A percentile compares a stretch with the other conserved stretches of the same genome.
Conservation (phyloP, 2,888 invertebrate species). For the Oasisia sp. region DNA sequence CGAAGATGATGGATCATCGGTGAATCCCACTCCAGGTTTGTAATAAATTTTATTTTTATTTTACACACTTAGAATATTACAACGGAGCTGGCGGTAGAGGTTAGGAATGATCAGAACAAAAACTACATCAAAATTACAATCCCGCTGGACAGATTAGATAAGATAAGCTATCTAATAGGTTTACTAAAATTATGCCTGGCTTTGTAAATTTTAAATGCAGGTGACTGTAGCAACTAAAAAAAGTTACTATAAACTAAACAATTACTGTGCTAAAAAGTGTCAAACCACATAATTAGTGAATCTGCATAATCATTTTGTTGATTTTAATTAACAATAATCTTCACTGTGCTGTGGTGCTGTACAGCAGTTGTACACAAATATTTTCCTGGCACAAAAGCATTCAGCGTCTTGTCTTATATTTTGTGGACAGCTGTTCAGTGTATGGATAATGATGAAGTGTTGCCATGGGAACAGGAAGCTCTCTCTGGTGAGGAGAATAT, state of each 20-base stretch:
- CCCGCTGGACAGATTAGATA: neutral
- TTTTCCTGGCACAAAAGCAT: neutral
- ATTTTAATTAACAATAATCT: neutral
- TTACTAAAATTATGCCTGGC: neutral
- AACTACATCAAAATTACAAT: neutral
- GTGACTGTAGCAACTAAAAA: neutral
- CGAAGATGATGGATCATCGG: neutral
- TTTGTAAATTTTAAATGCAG: neutral
- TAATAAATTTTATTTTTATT: neutral
- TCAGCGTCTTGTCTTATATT: neutral
- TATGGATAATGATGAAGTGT: constrained; percentile 12
- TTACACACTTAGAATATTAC: no score
- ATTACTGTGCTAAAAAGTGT: neutral
- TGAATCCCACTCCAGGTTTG: constrained; percentile 1
- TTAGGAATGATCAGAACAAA: neutral
- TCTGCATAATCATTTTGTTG: neutral
- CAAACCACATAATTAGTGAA: neutral
- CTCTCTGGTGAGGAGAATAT: neutral
- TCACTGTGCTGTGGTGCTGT: neutral
- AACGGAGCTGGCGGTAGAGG: no score
- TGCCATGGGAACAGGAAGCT: neutral
- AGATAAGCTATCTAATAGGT: neutral
- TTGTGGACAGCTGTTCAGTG: neutral
- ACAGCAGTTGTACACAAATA: neutral
- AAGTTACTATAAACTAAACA: neutral